Percentiles rank a stretch among this genome's conserved stretches.
Conservation (phyloP, 2,888 invertebrate genomes). For the Taphrorychus bicolor region DNA sequence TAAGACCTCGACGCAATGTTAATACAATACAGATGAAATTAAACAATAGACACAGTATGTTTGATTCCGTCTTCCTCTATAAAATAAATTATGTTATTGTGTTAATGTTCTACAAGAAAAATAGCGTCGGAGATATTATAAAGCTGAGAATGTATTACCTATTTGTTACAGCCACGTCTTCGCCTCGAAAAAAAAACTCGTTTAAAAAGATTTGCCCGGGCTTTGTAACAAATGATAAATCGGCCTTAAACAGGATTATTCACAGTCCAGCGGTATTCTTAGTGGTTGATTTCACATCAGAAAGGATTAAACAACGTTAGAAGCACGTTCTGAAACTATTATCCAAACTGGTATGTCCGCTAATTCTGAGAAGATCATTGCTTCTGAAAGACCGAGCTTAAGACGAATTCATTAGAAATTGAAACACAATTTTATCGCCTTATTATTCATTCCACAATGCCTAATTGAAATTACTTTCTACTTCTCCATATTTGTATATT, state of each 20-base stretch:
- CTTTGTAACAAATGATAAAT: conserved; percentile 13
- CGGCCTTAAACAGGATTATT: conserved; percentile 14
- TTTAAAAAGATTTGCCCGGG: conserved; percentile 8
- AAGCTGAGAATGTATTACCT: neutral
- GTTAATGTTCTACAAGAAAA: neutral
- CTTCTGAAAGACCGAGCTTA: too few relatives aligned
- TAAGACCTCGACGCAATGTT: neutral
- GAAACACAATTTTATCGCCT: neutral
- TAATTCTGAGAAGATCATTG: conserved; percentile 8
- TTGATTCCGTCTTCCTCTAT: neutral
- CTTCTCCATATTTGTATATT: conserved; percentile 7
- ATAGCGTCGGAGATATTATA: neutral
- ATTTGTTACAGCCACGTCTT: neutral
- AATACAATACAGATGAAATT: too few relatives aligned
- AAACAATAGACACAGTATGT: too few relatives aligned
- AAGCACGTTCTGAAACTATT: conserved; percentile 17
- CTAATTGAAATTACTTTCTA: conserved; percentile 10
- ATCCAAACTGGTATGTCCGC: neutral
- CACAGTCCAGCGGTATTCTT: conserved; percentile 17
- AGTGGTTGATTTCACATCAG: conserved; percentile 20
- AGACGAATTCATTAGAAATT: conserved; percentile 8
- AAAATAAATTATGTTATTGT: neutral
- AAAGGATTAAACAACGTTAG: conserved; percentile 18
- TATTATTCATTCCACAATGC: neutral
- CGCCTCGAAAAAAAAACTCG: neutral